Conservation (phyloP, 2,113 vertebrate genomes). For the Dolichotis patagonum region DNA sequence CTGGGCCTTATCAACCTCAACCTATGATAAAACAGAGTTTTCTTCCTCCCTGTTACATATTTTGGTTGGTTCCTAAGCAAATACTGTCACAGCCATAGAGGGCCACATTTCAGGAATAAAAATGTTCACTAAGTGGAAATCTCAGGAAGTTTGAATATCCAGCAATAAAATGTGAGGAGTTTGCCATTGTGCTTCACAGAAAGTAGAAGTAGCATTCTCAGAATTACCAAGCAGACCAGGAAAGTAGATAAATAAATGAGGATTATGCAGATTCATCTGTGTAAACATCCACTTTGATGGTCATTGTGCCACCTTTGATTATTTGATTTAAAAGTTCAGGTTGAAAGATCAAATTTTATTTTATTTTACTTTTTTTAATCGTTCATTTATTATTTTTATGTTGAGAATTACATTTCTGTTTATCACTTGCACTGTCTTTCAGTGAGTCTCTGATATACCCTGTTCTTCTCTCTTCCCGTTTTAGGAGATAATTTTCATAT, state of each 20-base stretch:
- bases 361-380: no score
- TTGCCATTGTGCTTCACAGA: neutral
- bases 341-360: neutral
- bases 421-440: no score
- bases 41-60: neutral
- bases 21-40: neutral
- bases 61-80: neutral
- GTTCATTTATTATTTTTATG: no score
- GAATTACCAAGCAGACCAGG: neutral
- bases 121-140: neutral
- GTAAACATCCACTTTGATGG: neutral
- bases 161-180: neutral
- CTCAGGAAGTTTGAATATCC: neutral
- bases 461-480: no score
- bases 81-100: neutral
- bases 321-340: neutral
- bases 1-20: neutral
- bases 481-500: no score
- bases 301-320: no score
- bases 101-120: neutral
- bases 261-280: neutral
- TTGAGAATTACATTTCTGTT: no score
- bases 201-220: neutral
- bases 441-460: no score
- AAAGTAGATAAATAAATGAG: neutral